Evolutionary conservation across 2,888 invertebrate species (phyloP).

Genomic region (Agrotis clavis): DNA sequence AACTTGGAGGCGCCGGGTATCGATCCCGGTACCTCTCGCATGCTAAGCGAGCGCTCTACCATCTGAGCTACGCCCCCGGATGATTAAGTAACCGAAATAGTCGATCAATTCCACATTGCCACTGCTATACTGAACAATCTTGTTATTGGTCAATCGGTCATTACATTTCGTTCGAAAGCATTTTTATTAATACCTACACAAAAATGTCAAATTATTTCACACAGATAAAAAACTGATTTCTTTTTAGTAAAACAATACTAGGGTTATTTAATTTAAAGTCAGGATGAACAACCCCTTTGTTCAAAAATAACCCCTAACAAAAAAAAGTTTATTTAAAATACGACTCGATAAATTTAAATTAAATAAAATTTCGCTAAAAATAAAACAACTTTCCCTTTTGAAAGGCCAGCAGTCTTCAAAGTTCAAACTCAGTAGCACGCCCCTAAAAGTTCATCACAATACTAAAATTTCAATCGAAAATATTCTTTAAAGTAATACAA

Average conservation of each 20-base stretch:
- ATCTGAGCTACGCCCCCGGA: conserved; percentile 83
- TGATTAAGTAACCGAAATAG: rapidly evolving
- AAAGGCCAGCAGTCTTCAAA: conserved; percentile 13
- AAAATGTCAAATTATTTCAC: too few relatives aligned
- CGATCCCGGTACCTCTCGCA: conserved; percentile 92
- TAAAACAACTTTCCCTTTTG: not conserved
- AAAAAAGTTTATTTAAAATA: not conserved
- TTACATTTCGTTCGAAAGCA: not conserved
- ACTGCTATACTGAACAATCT: rapidly evolving
- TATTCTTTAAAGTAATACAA: conserved; percentile 55
- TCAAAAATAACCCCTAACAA: not conserved
- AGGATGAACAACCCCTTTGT: not conserved
- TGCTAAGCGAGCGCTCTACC: conserved; percentile 91
- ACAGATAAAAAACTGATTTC: not conserved
- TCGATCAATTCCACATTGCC: rapidly evolving
- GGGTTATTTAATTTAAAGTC: not conserved
- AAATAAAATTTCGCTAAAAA: not conserved
- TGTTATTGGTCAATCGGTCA: not conserved
- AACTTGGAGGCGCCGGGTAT: conserved; percentile 90
- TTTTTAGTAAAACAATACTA: not conserved
- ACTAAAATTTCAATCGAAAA: conserved; percentile 56
- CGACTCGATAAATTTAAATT: not conserved
- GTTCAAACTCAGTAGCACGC: conserved; percentile 31
- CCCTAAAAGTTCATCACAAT: conserved; percentile 49
- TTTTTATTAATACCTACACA: too few relatives aligned